Evolutionary conservation across 2,113 vertebrate species (phyloP), one percentile per base, ranked within the genome.

Genomic region (Sarotherodon lohbergeri): DNA sequence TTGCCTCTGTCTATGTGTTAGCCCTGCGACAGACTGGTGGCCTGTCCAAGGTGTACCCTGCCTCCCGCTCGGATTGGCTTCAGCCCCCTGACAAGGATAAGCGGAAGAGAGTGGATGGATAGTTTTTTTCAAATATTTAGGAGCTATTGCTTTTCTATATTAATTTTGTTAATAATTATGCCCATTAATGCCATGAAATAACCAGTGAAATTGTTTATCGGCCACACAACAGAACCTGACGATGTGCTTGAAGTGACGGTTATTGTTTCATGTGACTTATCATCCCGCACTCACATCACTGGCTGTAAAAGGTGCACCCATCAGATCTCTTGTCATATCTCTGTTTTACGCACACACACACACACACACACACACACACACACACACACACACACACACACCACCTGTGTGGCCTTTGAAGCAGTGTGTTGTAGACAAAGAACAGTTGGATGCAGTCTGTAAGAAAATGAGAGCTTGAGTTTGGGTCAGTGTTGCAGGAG

Each of bases 401-500:
- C 59, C 57, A 61, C 2, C 57, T 61, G 57, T 10, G 56, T 29
- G 80, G 81, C 78, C 68, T 91, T 88, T 79, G 73, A 81, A 83
- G 56, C 68, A 32, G 83, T 9, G 71, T 73, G 5, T 73, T 34
- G 4, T 5, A 82, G 80, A 86, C 41, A 48, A 76, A 59, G 48
- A 90, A 63, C 54, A n/a, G 76, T 8, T 24, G 16, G 68, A 87
- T 91, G 78, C 41, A 27, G 80, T 39, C 19, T 27, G 22, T 50
- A 78, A n/a, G 78, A 87, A 48, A 80, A 80, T 55, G 80, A 91
- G 81, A 32, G 68, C 82, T 80, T 82, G 90, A 83, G 66, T 88
- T 90, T 57, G 59, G 89, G 92, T 94, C 86, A 81, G 89, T 93
- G 91, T 54, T 87, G 85, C n/a, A 22, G 71, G 36, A 83, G 88